A percentile compares a stretch with the other conserved stretches of the same genome.
phyloP scores from a whole-genome alignment of 2,888 invertebrate genomes.

The Timema cristinae region DNA sequence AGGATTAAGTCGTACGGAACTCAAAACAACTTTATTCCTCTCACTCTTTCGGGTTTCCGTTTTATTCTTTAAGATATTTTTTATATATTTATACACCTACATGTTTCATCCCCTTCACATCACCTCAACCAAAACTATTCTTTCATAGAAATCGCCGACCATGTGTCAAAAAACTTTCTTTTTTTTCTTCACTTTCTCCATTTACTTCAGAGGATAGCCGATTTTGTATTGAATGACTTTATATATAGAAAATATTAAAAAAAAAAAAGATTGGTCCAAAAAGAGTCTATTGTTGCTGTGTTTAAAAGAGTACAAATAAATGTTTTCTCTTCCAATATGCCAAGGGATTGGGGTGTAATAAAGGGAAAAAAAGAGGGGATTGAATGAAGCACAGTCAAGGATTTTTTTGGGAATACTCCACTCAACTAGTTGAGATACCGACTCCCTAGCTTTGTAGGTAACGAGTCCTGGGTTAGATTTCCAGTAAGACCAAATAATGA shows the following conservation, averaged over 20 bases:
- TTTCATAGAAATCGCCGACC: slow-evolving; percentile 12
- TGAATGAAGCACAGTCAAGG: too few species aligned
- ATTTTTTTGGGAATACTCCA: too few species aligned
- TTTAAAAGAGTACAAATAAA: background rate
- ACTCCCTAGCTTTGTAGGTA: too few species aligned
- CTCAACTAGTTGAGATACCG: too few species aligned
- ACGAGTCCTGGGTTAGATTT: too few species aligned
- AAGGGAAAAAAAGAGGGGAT: too few species aligned
- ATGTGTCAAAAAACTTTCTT: slow-evolving; percentile 5
- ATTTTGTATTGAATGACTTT: slow-evolving; percentile 13
- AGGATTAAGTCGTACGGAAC: too few species aligned
- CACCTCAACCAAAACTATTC: background rate
- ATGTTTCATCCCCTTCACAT: slow-evolving; percentile 1
- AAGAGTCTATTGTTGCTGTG: slow-evolving; percentile 14
- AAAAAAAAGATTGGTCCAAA: slow-evolving; percentile 13
- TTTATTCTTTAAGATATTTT: too few species aligned
- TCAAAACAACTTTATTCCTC: too few species aligned
- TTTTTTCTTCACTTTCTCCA: slow-evolving; percentile 6
- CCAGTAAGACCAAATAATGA: too few species aligned
- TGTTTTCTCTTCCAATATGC: background rate
- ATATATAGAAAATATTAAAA: slow-evolving; percentile 4
- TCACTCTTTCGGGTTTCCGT: too few species aligned
- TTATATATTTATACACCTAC: background rate
- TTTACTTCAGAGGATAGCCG: background rate
- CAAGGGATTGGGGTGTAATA: background rate